Conservation (phyloP, 2,113 vertebrate species). For the Psittacus erithacus region DNA sequence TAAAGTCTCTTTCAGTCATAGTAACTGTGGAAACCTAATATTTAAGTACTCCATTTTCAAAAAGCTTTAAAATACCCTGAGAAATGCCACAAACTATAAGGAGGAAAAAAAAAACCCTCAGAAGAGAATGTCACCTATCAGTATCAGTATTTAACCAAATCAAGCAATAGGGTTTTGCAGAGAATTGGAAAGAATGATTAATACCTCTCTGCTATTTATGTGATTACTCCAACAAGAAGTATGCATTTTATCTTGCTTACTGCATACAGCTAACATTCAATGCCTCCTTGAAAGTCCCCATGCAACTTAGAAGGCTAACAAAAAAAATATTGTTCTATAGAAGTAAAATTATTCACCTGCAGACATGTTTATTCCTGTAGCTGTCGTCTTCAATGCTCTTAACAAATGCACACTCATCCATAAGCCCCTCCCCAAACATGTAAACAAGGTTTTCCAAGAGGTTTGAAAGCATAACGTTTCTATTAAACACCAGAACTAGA, state of each 20-base stretch:
- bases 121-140: not conserved
- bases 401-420: not conserved
- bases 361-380: not conserved
- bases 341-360: not conserved
- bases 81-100: not conserved
- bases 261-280: not conserved
- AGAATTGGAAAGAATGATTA: not conserved
- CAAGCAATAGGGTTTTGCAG: not conserved
- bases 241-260: not conserved
- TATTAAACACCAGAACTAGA: not conserved
- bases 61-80: not conserved
- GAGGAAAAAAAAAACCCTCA: not conserved
- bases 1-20: not conserved
- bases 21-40: not conserved
- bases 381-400: not conserved
- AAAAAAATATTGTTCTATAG: not conserved
- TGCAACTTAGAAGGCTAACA: not conserved
- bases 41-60: not conserved
- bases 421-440: not conserved
- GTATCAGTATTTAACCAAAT: not conserved
- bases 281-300: not conserved
- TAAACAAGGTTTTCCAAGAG: not conserved
- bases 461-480: not conserved
- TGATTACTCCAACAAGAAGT: not conserved
- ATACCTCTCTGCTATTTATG: not conserved